Percentiles rank a stretch among this genome's conserved stretches.
Evolutionary conservation across 2,797 vertebrate species (phyloP).

Genomic region (Coccyzus lansbergi): DNA sequence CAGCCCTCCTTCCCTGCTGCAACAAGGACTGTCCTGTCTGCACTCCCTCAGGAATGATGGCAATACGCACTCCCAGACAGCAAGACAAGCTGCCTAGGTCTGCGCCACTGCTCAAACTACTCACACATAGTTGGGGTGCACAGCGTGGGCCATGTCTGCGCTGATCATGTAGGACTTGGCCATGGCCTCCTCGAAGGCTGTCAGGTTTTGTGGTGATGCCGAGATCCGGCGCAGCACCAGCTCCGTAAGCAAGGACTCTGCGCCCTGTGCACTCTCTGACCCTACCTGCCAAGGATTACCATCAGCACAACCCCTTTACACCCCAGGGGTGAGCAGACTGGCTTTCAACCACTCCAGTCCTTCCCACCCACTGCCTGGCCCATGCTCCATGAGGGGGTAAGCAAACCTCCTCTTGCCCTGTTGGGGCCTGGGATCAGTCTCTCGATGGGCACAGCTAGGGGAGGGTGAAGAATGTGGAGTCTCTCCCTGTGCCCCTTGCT

Average conservation of each 20-base stretch:
- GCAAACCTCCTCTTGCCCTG: background rate
- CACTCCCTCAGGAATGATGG: rapidly evolving
- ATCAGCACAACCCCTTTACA: background rate
- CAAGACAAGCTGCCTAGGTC: background rate
- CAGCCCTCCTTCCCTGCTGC: background rate
- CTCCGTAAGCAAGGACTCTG: constrained; percentile 92
- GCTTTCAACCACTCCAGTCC: background rate
- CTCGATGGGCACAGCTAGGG: background rate
- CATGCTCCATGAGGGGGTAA: background rate
- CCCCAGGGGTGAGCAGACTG: background rate
- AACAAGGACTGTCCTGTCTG: background rate
- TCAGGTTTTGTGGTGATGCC: constrained; percentile 79
- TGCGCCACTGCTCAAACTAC: constrained; percentile 19
- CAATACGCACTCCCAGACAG: rapidly evolving
- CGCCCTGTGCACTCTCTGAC: constrained; percentile 93
- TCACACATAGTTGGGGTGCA: constrained; percentile 96
- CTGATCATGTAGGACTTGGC: constrained; percentile 97
- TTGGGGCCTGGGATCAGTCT: background rate
- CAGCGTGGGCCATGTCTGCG: constrained; percentile 94
- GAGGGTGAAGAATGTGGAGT: background rate
- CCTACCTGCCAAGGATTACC: constrained; percentile 83
- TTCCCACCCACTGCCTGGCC: background rate
- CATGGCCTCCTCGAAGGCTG: constrained; percentile 91
- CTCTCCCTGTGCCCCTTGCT: background rate
- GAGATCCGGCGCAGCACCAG: constrained; percentile 91